Conservation (phyloP, 1,140 invertebrate genomes). For the Pseudachorutes palmiensis region DNA sequence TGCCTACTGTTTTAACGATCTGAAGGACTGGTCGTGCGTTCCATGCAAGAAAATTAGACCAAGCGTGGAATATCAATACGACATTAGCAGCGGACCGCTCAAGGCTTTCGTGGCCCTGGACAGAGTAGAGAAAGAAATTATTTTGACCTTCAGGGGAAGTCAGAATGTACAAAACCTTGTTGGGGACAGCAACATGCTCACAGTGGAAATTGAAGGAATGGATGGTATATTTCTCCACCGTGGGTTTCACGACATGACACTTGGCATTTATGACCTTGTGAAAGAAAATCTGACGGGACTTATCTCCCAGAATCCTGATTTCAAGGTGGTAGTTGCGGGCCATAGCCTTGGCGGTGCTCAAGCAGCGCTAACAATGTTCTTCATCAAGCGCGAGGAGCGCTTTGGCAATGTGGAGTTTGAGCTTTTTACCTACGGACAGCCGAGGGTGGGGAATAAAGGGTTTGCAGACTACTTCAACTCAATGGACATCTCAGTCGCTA, state of each 20-base stretch:
- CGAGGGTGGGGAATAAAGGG: neutral
- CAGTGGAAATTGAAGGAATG: neutral
- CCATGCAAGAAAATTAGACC: neutral
- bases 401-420: neutral
- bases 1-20: neutral
- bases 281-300: neutral
- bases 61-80: neutral
- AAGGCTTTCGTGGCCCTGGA: neutral
- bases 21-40: neutral
- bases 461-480: neutral
- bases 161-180: neutral
- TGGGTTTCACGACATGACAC: neutral
- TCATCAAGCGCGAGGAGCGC: neutral
- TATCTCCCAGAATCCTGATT: neutral
- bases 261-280: neutral
- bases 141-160: neutral
- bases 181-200: neutral
- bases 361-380: neutral
- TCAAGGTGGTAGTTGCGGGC: neutral
- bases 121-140: neutral
- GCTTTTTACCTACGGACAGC: neutral
- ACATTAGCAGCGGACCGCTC: neutral
- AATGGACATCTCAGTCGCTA: neutral
- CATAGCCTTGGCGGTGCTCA: slow-evolving; percentile 3
- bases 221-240: neutral